phyloP scores from a whole-genome alignment of 2,888 invertebrate species.

The Oscheius sp. region DNA sequence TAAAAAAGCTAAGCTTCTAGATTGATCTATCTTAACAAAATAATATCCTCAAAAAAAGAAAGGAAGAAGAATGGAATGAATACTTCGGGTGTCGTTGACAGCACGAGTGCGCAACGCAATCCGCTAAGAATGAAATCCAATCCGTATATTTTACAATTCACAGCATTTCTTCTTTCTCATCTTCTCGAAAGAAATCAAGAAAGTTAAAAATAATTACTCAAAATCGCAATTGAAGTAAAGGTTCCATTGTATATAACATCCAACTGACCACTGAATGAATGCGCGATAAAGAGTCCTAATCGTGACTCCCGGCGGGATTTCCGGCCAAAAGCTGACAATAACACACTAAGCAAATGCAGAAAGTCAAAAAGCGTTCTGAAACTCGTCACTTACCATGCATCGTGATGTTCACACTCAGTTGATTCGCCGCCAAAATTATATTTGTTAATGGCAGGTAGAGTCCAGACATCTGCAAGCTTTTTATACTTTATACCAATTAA shows the following conservation, averaged over 20 bases:
- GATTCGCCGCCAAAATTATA: conserved; percentile 59
- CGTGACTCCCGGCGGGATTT: conserved; percentile 26
- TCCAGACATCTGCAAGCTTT: conserved; percentile 48
- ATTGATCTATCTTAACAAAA: background rate
- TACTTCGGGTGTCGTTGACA: conserved; percentile 18
- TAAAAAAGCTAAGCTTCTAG: background rate
- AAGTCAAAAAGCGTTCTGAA: conserved; percentile 9
- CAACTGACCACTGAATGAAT: conserved; percentile 21
- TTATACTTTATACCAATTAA: background rate
- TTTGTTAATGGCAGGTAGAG: conserved; percentile 59
- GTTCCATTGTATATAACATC: background rate
- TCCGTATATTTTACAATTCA: conserved; percentile 29
- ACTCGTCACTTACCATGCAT: conserved; percentile 46
- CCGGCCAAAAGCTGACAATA: conserved; percentile 28
- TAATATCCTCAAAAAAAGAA: background rate
- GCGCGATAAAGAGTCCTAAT: conserved; percentile 32
- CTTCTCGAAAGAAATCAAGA: conserved; percentile 2
- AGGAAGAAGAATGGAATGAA: conserved; percentile 18
- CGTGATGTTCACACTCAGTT: conserved; percentile 59
- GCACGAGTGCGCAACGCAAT: conserved; percentile 27
- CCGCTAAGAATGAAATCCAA: conserved; percentile 27
- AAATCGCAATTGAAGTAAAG: background rate
- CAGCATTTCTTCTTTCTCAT: conserved; percentile 17
- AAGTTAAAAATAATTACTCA: background rate
- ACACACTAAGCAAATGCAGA: conserved; percentile 3